Evolutionary conservation across 2,888 invertebrate species (phyloP), one percentile per base, ranked within the genome.

Genomic region (Coelinius sp.): DNA sequence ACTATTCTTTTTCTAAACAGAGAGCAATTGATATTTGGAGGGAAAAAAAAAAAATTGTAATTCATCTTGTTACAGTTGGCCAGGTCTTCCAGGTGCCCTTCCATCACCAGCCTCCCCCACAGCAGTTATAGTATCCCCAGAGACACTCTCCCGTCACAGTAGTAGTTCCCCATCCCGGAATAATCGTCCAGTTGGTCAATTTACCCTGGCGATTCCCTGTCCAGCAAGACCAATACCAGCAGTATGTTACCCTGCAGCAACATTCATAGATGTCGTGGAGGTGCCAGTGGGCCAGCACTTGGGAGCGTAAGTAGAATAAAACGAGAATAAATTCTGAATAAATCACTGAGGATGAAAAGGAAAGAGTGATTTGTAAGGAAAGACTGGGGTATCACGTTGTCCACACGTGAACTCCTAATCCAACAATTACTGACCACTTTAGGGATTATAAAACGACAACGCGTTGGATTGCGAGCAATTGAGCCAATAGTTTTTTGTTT

Each of bases 61-160:
- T 59, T 59, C 17, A 7, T 59, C 7, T 49, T 41, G 14, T 63
- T 74, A 12, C 68, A 88, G 88, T 79, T 88, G 88, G 88, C 88
- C 87, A 76, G 88, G 86, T 79, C 76, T 86, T 71, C 84, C 88
- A 56, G 86, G 85, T 49, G 91, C 92, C n/a, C 86, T 94, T 78
- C 93, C 94, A 70, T 94, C 94, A 73, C 94, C 94, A 44, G 93
- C 94, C 27, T 93, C 94, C 22, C 92, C 93, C 59, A 92, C 92
- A 73, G 93, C 94, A 73, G 92, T 93, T 70, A 90, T 94, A 81
- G 93, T 94, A 77, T 93, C 94, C 27, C 93, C 94, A 49, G 92
- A 92, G 88, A 93, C 93, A 79, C 91, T 93, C 76, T 91, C 93
- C 83, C 91, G 92, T 86, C 89, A 91, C 76, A 93, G 93, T 83